Conservation (phyloP, 2,113 vertebrate species). For the Hemiscyllium ocellatum region DNA sequence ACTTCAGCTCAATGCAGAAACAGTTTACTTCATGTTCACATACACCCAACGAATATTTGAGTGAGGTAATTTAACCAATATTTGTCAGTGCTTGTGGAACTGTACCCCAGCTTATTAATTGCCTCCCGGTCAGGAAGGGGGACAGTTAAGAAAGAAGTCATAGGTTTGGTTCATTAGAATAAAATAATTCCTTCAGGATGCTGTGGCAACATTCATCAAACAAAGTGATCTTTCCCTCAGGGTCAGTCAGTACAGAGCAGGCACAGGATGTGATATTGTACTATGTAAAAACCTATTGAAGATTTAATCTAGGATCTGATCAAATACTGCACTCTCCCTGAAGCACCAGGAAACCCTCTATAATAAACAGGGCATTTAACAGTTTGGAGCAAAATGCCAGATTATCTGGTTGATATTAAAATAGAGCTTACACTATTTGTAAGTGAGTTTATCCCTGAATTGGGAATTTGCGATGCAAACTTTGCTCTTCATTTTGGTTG, state of each 20-base stretch:
- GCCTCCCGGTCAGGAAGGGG: neutral
- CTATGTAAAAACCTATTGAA: conserved; percentile 25
- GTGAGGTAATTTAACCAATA: neutral
- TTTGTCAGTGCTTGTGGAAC: neutral
- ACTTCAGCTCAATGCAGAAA: neutral
- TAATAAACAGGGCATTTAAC: conserved; percentile 24
- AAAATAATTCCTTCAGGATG: conserved; percentile 2
- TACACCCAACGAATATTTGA: neutral
- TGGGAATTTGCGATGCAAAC: neutral
- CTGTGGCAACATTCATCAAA: conserved; percentile 13
- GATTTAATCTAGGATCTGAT: conserved; percentile 33
- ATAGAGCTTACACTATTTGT: neutral
- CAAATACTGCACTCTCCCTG: conserved; percentile 9
- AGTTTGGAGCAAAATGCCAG: neutral
- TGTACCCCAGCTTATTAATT: neutral
- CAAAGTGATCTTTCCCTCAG: neutral
- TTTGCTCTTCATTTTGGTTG: neutral
- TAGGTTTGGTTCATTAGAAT: neutral
- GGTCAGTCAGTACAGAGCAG: neutral
- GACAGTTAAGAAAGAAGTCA: neutral
- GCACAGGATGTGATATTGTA: conserved; percentile 6
- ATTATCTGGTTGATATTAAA: conserved; percentile 30
- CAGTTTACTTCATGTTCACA: neutral
- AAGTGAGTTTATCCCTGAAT: neutral
- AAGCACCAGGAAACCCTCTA: neutral